phyloP scores from a whole-genome alignment of 2,113 vertebrate genomes.

The Serilophus lunatus region DNA sequence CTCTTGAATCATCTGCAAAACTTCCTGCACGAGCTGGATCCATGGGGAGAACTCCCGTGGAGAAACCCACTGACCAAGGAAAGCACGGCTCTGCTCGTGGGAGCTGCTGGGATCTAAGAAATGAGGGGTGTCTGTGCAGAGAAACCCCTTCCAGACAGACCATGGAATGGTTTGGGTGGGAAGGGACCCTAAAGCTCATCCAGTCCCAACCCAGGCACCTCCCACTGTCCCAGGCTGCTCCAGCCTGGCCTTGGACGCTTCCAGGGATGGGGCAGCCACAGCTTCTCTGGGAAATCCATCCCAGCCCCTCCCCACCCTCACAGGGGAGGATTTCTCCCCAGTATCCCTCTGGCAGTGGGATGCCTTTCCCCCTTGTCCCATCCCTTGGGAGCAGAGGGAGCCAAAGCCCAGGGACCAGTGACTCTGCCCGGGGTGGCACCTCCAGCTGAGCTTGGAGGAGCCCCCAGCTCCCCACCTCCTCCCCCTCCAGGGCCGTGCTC shows the following conservation, averaged over 20 bases:
- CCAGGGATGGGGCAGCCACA: not conserved
- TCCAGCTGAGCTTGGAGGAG: not conserved
- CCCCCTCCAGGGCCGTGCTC: not conserved
- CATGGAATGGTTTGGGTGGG: not conserved
- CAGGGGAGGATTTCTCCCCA: not conserved
- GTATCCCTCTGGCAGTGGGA: not conserved
- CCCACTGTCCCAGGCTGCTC: not conserved
- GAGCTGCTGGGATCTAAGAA: not conserved
- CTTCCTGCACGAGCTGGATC: conserved; percentile 1
- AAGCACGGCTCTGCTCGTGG: not conserved
- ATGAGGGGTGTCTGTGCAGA: not conserved
- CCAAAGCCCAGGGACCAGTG: not conserved
- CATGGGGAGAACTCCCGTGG: not conserved
- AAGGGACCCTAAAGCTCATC: not conserved
- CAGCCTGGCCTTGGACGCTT: not conserved
- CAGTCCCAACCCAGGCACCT: not conserved
- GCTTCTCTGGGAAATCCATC: not conserved
- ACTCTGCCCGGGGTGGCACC: not conserved
- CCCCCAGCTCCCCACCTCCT: not conserved
- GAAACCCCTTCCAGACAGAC: not conserved
- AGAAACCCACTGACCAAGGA: not conserved
- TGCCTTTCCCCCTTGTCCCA: not conserved
- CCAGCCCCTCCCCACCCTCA: not conserved
- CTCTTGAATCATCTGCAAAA: conserved; percentile 28
- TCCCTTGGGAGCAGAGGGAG: not conserved